Base-by-base conservation (phyloP, 2,797 vertebrate genomes). In the Mus caroli region DNA sequence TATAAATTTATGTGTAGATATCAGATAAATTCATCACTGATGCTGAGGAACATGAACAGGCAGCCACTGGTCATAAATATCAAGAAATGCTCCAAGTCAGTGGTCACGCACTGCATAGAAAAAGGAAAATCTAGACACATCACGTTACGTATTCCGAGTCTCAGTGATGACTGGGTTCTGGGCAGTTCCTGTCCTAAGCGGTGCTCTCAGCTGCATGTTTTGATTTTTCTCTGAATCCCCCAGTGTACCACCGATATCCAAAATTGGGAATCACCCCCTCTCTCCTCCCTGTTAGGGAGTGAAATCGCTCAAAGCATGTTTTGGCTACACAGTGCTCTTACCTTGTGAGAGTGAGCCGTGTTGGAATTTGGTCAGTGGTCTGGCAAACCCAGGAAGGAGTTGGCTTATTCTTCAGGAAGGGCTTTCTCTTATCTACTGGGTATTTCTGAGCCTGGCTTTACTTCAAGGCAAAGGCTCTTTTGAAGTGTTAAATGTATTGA, bases 371-470 rank as follows among this genome's bases (percentile, higher is more conserved):
- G 50, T 58, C 83, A 80, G 84, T 80, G 15, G 76, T 82, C 37
- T 80, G 15, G 3, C 79, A 75, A 95, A 88, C 54, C 71, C 3
- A 75, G 71, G 88, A 0, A 75, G 71, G 88, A 1, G 0, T 94
- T 92, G 60, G 76, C 77, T 90, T 85, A 37, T 40, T 93, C 94
- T 54, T 50, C 56, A 69, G 75, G 91, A 93, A 69, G 60, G 62
- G 20, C 3, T 4, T 82, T 88, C 28, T 89, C 54, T 69, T 91
- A 88, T 94, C 87, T 64, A 50, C 69, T 56, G 34, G 60, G 62
- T 87, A 26, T 91, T 54, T 62, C 22, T 71, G 82, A 96, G 80
- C 34, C 56, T 82, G 67, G 76, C 79, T 71, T 46, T 26, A 26
- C 58, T 77, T 50, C 14, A 76, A 91, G 85, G 54, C 67, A 91